phyloP scores from a whole-genome alignment of 2,888 invertebrate genomes.

The Blastobasis lacticolella region DNA sequence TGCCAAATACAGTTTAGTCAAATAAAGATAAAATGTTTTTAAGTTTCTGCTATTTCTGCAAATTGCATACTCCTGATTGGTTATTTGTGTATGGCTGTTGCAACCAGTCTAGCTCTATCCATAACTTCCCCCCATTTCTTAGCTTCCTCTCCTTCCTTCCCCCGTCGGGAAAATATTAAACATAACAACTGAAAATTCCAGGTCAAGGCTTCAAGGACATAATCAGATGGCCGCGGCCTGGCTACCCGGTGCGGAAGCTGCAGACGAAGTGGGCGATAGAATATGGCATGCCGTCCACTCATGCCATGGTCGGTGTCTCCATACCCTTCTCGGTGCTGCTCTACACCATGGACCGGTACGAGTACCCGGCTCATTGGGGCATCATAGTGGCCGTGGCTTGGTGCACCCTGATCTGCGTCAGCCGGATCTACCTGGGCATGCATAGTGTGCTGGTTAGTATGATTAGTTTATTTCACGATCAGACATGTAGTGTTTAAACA shows the following conservation, averaged over 20 bases:
- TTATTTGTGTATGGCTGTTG: no score
- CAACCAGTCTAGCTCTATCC: no score
- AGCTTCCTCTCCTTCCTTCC: background rate
- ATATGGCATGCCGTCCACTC: conserved; percentile 96
- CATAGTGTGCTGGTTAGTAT: conserved; percentile 87
- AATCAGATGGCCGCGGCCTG: conserved; percentile 89
- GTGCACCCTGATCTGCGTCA: conserved; percentile 87
- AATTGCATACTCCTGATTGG: no score
- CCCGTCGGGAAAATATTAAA: background rate
- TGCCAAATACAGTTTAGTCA: no score
- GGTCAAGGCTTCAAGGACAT: conserved; percentile 93
- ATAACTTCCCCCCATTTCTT: no score
- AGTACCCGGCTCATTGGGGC: conserved; percentile 78
- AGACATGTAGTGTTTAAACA: no score
- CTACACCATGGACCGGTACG: conserved; percentile 86
- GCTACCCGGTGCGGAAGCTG: conserved; percentile 86
- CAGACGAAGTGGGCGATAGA: conserved; percentile 93
- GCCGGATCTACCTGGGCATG: conserved; percentile 94
- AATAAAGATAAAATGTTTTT: no score
- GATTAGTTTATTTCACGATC: no score
- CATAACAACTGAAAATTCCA: conserved; percentile 31
- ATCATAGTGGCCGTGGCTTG: conserved; percentile 75
- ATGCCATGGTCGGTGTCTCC: conserved; percentile 92
- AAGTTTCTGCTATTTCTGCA: no score
- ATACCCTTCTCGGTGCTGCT: conserved; percentile 90